These are phyloP conservation scores for Alloscopus bannaensis DNA, from an alignment of 2,888 invertebrate species.

Conservation along the genomic window DNA sequence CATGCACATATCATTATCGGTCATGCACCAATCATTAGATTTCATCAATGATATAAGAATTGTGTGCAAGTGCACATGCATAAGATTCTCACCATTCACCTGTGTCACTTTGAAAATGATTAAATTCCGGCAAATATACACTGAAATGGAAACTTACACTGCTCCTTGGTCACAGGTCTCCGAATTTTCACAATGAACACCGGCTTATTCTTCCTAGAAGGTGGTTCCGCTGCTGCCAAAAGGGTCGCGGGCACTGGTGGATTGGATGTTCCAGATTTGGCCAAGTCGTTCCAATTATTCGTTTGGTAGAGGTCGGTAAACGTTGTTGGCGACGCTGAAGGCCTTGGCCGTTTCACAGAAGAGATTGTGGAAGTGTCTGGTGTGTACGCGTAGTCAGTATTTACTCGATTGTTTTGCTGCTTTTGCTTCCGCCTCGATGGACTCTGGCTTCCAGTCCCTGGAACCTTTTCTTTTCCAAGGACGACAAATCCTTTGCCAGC, in stretches of 20 bases:
- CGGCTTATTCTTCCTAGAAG: conserved; percentile 64
- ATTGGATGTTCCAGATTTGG: conserved; percentile 52
- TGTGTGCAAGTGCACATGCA: conserved; percentile 1
- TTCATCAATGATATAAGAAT: too few relatives aligned
- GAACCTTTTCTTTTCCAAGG: conserved; percentile 54
- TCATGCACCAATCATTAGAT: too few relatives aligned
- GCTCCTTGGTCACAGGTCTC: conserved; percentile 59
- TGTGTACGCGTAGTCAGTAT: conserved; percentile 27
- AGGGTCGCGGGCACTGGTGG: conserved; percentile 46
- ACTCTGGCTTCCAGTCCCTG: conserved; percentile 23
- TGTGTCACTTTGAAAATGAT: conserved; percentile 26
- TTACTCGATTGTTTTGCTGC: not conserved
- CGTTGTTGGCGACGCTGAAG: conserved; percentile 24
- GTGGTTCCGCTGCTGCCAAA: conserved; percentile 27
- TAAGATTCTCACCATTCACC: conserved; percentile 34
- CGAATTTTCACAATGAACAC: conserved; percentile 68
- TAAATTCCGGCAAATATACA: too few relatives aligned
- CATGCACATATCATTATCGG: too few relatives aligned
- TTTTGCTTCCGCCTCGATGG: conserved; percentile 27
- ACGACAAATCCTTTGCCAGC: conserved; percentile 70
- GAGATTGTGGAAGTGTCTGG: conserved; percentile 44
- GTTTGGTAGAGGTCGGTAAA: conserved; percentile 24
- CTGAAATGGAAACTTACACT: conserved; percentile 54
- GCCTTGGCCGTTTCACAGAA: conserved; percentile 44
- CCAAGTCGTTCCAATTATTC: conserved; percentile 47